phyloP scores from a whole-genome alignment of 2,797 vertebrate genomes.

The Pseudopleuronectes americanus region DNA sequence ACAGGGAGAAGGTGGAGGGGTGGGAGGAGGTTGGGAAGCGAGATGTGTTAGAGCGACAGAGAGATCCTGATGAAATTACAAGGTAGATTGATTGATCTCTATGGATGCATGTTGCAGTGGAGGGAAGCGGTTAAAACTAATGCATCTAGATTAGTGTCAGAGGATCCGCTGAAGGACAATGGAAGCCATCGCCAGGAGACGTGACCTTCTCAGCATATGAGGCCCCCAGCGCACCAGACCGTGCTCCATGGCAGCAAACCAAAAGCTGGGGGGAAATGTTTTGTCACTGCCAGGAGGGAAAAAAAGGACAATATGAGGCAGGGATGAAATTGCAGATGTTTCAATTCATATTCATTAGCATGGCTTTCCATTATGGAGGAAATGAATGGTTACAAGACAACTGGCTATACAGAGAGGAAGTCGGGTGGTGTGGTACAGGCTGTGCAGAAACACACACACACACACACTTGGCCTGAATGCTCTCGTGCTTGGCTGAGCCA shows the following conservation, averaged over 20 bases:
- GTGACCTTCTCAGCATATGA: slow-evolving; percentile 79
- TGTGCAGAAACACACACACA: slow-evolving; percentile 4
- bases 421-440: slow-evolving; percentile 6
- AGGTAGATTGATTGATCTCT: slow-evolving; percentile 81
- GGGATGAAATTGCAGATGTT: slow-evolving; percentile 64
- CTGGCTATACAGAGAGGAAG: slow-evolving; percentile 36
- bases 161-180: slow-evolving; percentile 81
- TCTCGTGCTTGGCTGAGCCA: slow-evolving; percentile 9
- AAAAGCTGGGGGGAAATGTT: slow-evolving; percentile 67
- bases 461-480: slow-evolving; percentile 2
- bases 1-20: slow-evolving; percentile 1
- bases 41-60: slow-evolving; percentile 35
- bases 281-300: slow-evolving; percentile 55
- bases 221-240: slow-evolving; percentile 45
- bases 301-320: slow-evolving; percentile 39
- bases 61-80: slow-evolving; percentile 80
- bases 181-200: slow-evolving; percentile 71
- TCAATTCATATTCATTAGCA: slow-evolving; percentile 68
- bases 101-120: slow-evolving; percentile 57
- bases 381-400: slow-evolving; percentile 55
- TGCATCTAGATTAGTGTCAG: slow-evolving; percentile 84
- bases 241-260: slow-evolving; percentile 59
- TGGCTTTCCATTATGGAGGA: slow-evolving; percentile 52
- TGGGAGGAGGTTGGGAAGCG: not conserved
- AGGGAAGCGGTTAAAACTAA: slow-evolving; percentile 78